Evolutionary conservation across 2,888 invertebrate species (phyloP), one percentile per base, ranked within the genome.

Genomic region (Ochropacha duplaris): DNA sequence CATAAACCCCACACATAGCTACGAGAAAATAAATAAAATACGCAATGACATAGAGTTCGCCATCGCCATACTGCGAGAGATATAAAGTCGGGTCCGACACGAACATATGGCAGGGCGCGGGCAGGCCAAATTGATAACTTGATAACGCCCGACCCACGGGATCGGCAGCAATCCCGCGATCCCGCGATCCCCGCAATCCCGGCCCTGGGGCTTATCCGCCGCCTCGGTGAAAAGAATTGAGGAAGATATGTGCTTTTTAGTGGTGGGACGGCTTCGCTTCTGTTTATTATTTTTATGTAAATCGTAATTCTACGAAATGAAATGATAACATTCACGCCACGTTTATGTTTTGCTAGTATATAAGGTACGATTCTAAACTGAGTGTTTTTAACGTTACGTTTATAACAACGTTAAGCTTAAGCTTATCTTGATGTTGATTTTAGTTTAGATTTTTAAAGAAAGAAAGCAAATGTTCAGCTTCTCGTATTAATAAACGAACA

Each of bases 51-150:
- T 12, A n/a, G 44, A 52, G 52, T 34, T 52, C 52, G 52, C 44
- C 44, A 52, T 52, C 52, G 52, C 44, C 44, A 19, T 44, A 44
- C 44, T 44, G 44, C 44, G 44, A 19, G 19, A 44, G 44, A 44
- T 44, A 44, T 44, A 44, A 44, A 44, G 44, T 44, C 44, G 44
- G 44, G 44, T 44, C 44, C 16, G 19, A 31, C 31, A 14, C 19
- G 52, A 31, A 52, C 70, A 67, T 70, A 76, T 72, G 76, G 69
- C 61, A 57, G 65, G 67, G 68, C 68, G 68, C 60, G 69, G 67
- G 67, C 76, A 76, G 68, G 77, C 76, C 74, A 83, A 87, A 89
- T 88, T 89, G 90, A 89, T 90, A 90, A 89, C 87, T 87, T 85
- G 87, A 88, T 89, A 89, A 88, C 86, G 76, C 72, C 71, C 78